phyloP scores from a whole-genome alignment of 2,113 vertebrate species.

The Centropus unirufus region DNA sequence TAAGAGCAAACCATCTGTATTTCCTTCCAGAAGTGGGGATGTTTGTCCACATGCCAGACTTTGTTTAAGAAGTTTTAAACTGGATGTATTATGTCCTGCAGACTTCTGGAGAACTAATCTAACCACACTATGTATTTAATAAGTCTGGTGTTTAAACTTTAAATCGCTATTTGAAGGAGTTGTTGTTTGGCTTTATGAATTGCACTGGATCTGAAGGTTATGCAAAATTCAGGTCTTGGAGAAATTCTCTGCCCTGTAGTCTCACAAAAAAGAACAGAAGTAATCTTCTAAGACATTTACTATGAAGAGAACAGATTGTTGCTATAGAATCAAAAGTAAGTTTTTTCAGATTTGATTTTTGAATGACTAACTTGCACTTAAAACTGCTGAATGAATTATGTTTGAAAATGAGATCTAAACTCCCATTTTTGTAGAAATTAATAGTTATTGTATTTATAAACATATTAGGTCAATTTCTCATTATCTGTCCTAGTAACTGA shows the following conservation, averaged over 20 bases:
- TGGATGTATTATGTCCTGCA: background rate
- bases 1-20: background rate
- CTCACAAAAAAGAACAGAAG: background rate
- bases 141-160: background rate
- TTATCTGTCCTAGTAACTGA: background rate
- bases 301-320: background rate
- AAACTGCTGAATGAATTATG: background rate
- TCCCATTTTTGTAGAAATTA: background rate
- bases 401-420: background rate
- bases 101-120: background rate
- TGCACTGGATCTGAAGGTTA: background rate
- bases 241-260: background rate
- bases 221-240: background rate
- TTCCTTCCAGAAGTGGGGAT: background rate
- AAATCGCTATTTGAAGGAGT: background rate
- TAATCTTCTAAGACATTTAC: background rate
- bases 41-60: background rate
- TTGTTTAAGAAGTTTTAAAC: background rate
- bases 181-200: constrained; percentile 17
- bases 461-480: background rate
- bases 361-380: background rate
- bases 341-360: constrained; percentile 6
- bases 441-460: background rate
- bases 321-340: background rate
- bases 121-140: background rate